Base-by-base conservation (phyloP, 2,888 invertebrate species). In the Aphrophora alni region DNA sequence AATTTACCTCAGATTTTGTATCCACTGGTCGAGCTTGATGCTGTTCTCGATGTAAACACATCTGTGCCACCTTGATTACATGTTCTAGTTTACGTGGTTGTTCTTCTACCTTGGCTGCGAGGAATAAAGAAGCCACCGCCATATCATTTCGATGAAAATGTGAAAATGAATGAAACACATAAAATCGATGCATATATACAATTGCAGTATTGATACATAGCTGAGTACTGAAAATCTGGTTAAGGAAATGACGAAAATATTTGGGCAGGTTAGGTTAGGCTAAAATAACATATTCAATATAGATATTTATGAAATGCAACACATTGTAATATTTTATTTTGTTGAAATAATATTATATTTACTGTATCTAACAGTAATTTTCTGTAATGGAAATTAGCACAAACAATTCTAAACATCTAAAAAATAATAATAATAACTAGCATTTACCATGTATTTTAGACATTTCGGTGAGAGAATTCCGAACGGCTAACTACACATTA, bases 171-270 rank as follows among this genome's bases (percentile, higher is more conserved):
- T 99, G 98, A 90, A 97, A 98, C 90, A 98, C 97, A 90, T 98
- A 99, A 90, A 99, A 99, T 80, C 99, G 93, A 90, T 99, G 99
- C 98, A 99, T 98, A 87, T 99, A 99, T 80, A 99, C 98, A 87
- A 98, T 98, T 38, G 98, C 99, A 82, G 98, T 98, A 90, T 98
- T 99, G 89, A 98, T 98, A 89, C 98, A 98, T 90, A 98, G 90
- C 90, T 98, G 98, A 74, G 97, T 96, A 89, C 92, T 89, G 87
- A 59, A 1, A 26, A 14, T 33, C 2, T 21, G 4, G 59, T 59
- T 59, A 59, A 59, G 21, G 59, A 59, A 59, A 59, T 5, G 3
- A 8, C 33, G 3, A 33, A 5, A 5, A 33, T 69, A 82, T 76
- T 59, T 84, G 81, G n/a, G n/a, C n/a, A n/a, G n/a, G n/a, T n/a